Conservation (phyloP, 1,140 invertebrate genomes). For the Pogonus chalceus region DNA sequence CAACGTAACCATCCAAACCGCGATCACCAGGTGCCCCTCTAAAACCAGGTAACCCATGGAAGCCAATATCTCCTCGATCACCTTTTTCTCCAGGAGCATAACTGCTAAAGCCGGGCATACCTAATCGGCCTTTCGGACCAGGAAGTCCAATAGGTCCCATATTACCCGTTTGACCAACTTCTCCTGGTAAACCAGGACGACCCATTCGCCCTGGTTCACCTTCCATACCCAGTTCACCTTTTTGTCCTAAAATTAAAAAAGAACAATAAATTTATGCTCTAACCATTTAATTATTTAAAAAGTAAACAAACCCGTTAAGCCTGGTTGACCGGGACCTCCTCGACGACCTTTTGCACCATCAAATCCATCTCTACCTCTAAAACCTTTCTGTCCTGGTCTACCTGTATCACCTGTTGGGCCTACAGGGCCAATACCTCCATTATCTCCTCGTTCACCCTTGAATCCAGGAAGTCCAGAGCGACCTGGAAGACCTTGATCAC, state of each 20-base stretch:
- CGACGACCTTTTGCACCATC: constrained; percentile 36
- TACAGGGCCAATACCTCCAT: constrained; percentile 26
- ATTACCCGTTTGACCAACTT: constrained; percentile 36
- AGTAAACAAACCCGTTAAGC: too few species aligned
- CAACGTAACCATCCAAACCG: constrained; percentile 38
- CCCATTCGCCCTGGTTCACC: constrained; percentile 47
- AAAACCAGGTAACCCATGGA: constrained; percentile 39
- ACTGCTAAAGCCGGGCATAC: constrained; percentile 47
- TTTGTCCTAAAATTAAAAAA: constrained; percentile 30
- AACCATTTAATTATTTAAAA: too few species aligned
- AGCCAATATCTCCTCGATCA: constrained; percentile 47
- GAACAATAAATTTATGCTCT: constrained; percentile 32
- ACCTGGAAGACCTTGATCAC: constrained; percentile 29
- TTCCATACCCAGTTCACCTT: constrained; percentile 39
- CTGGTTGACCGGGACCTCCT: constrained; percentile 24
- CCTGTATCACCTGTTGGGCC: constrained; percentile 39
- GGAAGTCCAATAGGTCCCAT: constrained; percentile 35
- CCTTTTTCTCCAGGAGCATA: constrained; percentile 46
- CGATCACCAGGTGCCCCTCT: constrained; percentile 42
- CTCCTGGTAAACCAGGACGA: constrained; percentile 34
- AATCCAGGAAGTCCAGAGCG: constrained; percentile 31
- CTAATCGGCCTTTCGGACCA: constrained; percentile 51
- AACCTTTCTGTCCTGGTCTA: constrained; percentile 32
- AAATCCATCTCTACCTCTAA: constrained; percentile 30
- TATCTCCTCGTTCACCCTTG: constrained; percentile 31